phyloP scores from a whole-genome alignment of 2,113 vertebrate species.

The Trematocara zebra region DNA sequence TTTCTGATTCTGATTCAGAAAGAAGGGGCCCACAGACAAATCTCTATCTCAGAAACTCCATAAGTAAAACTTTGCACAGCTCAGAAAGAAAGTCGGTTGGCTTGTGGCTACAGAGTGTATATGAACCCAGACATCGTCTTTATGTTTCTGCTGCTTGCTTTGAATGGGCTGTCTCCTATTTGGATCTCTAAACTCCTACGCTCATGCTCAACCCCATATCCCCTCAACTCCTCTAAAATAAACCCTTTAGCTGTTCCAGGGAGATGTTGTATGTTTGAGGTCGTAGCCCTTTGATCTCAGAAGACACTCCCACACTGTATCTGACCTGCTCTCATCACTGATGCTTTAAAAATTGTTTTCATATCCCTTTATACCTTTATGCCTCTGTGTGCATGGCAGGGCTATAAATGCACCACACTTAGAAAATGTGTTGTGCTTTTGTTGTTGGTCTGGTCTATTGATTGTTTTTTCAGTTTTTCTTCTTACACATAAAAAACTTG shows the following conservation, averaged over 20 bases:
- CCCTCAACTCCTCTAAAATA: background rate
- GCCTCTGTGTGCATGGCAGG: background rate
- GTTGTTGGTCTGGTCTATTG: background rate
- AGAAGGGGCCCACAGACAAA: background rate
- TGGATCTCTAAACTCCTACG: background rate
- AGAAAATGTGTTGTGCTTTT: background rate
- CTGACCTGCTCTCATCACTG: background rate
- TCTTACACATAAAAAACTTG: background rate
- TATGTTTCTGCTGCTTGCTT: background rate
- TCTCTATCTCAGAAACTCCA: background rate
- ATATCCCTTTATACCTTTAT: background rate
- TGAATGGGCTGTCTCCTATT: background rate
- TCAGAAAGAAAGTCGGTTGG: background rate
- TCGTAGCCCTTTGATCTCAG: background rate
- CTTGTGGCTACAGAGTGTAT: background rate
- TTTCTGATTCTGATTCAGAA: background rate
- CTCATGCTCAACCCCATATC: background rate
- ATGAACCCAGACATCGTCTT: background rate
- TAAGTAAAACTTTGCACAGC: background rate
- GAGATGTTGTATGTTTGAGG: background rate
- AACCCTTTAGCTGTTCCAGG: background rate
- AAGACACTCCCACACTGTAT: background rate
- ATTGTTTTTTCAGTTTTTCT: background rate
- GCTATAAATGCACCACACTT: background rate
- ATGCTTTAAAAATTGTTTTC: background rate